Percentiles rank a stretch among this genome's conserved stretches.
These are phyloP conservation scores for Manis pentadactyla DNA, from an alignment of 2,797 vertebrate genomes.

Conservation along the genomic window DNA sequence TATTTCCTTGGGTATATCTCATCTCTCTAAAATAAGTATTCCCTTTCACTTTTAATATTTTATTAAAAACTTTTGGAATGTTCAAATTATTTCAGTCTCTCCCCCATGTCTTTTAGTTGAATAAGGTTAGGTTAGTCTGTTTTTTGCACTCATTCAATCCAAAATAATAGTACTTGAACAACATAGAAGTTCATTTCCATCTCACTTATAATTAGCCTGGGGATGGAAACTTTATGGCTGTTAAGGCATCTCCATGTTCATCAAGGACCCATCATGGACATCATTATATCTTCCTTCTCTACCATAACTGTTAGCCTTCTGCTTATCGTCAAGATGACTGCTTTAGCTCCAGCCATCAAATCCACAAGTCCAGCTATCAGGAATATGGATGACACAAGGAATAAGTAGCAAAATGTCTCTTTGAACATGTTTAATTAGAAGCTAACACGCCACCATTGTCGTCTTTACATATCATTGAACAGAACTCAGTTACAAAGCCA, in stretches of 20 bases:
- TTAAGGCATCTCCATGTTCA: neutral
- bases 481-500: neutral
- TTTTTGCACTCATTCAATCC: neutral
- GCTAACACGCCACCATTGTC: neutral
- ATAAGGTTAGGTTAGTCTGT: neutral
- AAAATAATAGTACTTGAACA: conserved; percentile 18
- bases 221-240: neutral
- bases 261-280: neutral
- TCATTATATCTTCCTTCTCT: neutral
- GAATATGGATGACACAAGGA: neutral
- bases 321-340: neutral
- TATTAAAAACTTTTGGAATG: neutral
- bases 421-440: neutral
- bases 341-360: neutral
- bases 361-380: neutral
- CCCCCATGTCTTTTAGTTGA: neutral
- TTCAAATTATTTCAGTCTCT: neutral
- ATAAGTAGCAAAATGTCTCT: neutral
- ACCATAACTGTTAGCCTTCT: neutral
- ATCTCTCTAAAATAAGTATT: neutral
- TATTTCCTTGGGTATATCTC: neutral
- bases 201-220: neutral
- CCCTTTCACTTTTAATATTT: neutral
- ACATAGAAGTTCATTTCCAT: neutral
- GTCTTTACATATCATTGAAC: neutral